Conservation (phyloP, 1,140 invertebrate species). For the Trichonephila clavata region DNA sequence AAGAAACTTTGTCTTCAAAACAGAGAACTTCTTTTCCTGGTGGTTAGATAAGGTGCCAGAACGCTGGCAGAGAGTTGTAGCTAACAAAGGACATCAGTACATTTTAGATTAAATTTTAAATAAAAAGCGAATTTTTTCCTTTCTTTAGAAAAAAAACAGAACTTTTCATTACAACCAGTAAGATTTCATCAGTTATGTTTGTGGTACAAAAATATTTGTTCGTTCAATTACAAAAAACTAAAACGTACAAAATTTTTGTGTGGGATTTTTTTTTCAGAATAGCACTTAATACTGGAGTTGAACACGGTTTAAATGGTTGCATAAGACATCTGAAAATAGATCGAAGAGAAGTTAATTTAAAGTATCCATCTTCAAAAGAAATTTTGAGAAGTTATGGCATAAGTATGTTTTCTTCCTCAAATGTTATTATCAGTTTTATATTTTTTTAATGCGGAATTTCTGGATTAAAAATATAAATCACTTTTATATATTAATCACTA, state of each 20-base stretch:
- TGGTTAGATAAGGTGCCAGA: no score
- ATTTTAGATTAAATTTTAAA: no score
- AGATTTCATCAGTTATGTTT: not conserved
- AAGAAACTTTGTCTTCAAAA: no score
- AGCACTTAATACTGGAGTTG: conserved; percentile 91
- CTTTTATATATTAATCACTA: no score
- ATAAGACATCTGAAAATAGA: conserved; percentile 89
- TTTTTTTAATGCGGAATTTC: not conserved
- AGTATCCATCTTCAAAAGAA: conserved; percentile 79
- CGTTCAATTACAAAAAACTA: not conserved
- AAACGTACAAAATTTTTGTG: no score
- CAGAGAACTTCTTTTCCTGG: no score
- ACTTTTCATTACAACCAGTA: no score
- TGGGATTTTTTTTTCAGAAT: conserved; percentile 83
- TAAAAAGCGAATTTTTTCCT: no score
- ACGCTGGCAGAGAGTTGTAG: no score
- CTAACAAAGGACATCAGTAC: no score
- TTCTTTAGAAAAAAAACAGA: no score
- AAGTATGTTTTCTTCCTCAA: conserved; percentile 40
- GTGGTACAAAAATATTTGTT: not conserved
- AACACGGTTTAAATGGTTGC: conserved; percentile 91
- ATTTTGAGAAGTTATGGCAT: conserved; percentile 77
- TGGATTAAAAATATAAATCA: not conserved
- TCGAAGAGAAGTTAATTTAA: conserved; percentile 85
- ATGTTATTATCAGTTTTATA: not conserved